Evolutionary conservation across 2,113 vertebrate genomes (phyloP).

Genomic region (Holacanthus passer): DNA sequence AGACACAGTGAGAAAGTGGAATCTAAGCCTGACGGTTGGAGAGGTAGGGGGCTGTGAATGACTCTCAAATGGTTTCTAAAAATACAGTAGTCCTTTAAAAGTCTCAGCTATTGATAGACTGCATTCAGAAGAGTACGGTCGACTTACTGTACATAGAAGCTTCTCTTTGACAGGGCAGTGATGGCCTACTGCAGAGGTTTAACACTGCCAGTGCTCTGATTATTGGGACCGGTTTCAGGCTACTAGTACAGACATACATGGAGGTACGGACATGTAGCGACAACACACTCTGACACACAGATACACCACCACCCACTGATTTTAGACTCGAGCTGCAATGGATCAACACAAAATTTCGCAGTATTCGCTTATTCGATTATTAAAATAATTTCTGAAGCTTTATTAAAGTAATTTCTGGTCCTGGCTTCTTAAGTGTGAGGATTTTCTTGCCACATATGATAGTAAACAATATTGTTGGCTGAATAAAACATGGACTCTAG

Average conservation of each 20-base stretch:
- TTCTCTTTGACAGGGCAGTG: neutral
- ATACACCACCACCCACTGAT: neutral
- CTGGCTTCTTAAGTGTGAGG: neutral
- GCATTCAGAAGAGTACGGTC: constrained; percentile 20
- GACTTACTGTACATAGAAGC: constrained; percentile 55
- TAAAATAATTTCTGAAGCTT: no score
- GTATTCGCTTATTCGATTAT: no score
- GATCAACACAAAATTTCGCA: no score
- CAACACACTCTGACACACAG: neutral
- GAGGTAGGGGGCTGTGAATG: constrained; percentile 19
- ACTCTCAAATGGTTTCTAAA: constrained; percentile 56
- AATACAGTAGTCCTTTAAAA: constrained; percentile 73
- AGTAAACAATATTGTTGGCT: neutral
- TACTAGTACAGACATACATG: neutral
- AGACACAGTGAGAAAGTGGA: constrained; percentile 36
- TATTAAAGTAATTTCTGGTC: no score
- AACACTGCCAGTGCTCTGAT: neutral
- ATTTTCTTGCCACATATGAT: neutral
- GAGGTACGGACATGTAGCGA: neutral
- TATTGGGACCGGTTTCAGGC: neutral
- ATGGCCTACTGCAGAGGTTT: neutral
- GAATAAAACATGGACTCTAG: neutral
- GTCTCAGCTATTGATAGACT: constrained; percentile 69
- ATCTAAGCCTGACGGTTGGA: constrained; percentile 34
- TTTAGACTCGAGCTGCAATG: neutral